These are phyloP conservation scores for Melanotaenia duboulayi DNA, from an alignment of 2,113 vertebrate genomes.

Conservation along the genomic window DNA sequence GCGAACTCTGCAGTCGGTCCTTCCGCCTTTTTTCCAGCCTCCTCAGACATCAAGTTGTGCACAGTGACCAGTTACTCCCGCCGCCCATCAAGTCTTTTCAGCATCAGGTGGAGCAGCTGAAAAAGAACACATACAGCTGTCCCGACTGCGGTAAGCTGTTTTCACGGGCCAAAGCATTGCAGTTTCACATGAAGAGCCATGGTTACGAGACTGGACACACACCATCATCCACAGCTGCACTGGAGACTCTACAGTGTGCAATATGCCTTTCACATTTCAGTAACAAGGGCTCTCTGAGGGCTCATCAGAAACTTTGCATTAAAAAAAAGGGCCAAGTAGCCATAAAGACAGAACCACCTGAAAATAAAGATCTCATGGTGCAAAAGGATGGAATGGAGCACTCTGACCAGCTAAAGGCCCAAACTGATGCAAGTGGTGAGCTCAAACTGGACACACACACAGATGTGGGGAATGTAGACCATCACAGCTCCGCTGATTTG, in stretches of 20 bases:
- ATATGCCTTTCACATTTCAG: slow-evolving; percentile 72
- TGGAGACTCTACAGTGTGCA: slow-evolving; percentile 69
- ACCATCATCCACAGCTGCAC: slow-evolving; percentile 17
- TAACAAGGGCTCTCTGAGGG: slow-evolving; percentile 66
- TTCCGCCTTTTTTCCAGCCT: slow-evolving; percentile 83
- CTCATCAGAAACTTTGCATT: slow-evolving; percentile 74
- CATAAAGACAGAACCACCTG: not conserved
- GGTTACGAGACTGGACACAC: slow-evolving; percentile 77
- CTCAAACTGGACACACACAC: not conserved
- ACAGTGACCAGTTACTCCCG: slow-evolving; percentile 65
- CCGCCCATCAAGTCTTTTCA: slow-evolving; percentile 82
- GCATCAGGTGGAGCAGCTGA: slow-evolving; percentile 81
- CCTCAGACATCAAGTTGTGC: slow-evolving; percentile 80
- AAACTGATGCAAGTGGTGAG: not conserved
- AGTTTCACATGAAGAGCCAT: slow-evolving; percentile 86
- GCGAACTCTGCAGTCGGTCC: slow-evolving; percentile 79
- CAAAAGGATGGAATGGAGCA: not conserved
- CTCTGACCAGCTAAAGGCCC: not conserved
- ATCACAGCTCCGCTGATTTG: slow-evolving; percentile 19
- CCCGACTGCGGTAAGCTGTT: slow-evolving; percentile 83
- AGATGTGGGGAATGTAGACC: not conserved
- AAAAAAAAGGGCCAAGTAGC: slow-evolving; percentile 44
- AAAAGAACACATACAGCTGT: slow-evolving; percentile 83
- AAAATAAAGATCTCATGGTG: not conserved
- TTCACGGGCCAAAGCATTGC: slow-evolving; percentile 82